Evolutionary conservation across 2,888 invertebrate species (phyloP).

Genomic region (Ctena decussata): DNA sequence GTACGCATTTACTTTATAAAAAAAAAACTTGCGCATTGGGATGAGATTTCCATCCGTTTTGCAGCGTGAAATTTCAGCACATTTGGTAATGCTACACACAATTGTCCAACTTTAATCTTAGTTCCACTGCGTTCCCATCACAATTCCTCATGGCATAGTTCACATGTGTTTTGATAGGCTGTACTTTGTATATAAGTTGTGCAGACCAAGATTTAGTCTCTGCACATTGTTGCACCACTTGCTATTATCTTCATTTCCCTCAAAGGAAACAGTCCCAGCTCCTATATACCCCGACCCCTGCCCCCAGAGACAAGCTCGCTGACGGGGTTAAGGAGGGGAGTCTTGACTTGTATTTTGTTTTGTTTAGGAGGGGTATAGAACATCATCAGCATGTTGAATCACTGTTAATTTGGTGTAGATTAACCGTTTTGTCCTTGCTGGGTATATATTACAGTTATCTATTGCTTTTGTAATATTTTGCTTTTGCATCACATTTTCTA

Average conservation of each 20-base stretch:
- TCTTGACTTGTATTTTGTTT: too few species aligned
- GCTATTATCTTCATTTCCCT: slow-evolving; percentile 4
- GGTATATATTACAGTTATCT: too few species aligned
- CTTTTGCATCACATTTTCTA: too few species aligned
- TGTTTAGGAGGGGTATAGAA: too few species aligned
- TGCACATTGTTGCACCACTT: slow-evolving; percentile 3
- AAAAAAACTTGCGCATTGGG: slow-evolving; percentile 16
- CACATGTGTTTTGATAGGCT: slow-evolving; percentile 15
- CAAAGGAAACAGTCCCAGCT: slow-evolving; percentile 8
- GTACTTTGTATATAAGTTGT: slow-evolving; percentile 8
- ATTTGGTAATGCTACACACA: slow-evolving; percentile 16
- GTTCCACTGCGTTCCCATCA: not conserved
- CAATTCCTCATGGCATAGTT: slow-evolving; percentile 12
- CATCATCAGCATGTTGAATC: too few species aligned
- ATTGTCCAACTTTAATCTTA: slow-evolving; percentile 7
- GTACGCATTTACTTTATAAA: too few species aligned
- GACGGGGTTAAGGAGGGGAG: too few species aligned
- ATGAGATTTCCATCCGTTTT: slow-evolving; percentile 28
- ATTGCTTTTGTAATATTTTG: too few species aligned
- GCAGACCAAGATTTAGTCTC: slow-evolving; percentile 1
- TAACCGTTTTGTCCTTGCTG: too few species aligned
- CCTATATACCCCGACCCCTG: too few species aligned
- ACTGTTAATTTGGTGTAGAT: too few species aligned
- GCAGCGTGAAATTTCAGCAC: slow-evolving; percentile 25
- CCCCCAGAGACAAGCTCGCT: too few species aligned